These are phyloP conservation scores for Nanorana parkeri DNA, from an alignment of 2,113 vertebrate species.

Conservation along the genomic window DNA sequence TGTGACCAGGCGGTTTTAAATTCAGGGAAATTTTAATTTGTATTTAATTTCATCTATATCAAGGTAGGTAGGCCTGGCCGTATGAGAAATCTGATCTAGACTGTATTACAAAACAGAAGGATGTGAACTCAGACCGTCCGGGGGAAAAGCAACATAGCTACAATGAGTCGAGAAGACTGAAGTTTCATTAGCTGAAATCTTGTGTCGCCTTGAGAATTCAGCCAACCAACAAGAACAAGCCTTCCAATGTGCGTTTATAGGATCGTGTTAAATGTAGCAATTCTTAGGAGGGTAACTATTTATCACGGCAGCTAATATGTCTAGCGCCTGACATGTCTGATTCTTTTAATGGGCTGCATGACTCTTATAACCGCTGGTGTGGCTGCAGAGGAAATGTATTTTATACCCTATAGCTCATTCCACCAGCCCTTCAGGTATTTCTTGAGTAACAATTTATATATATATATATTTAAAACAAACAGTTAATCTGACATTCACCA, in stretches of 20 bases:
- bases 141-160: too few relatives aligned
- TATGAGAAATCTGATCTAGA: too few relatives aligned
- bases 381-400: constrained; percentile 41
- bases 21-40: too few relatives aligned
- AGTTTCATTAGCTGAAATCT: neutral
- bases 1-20: too few relatives aligned
- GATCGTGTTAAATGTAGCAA: constrained; percentile 45
- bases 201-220: constrained; percentile 42
- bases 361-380: constrained; percentile 42
- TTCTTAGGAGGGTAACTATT: constrained; percentile 32
- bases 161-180: too few relatives aligned
- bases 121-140: too few relatives aligned
- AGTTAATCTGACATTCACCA: too few relatives aligned
- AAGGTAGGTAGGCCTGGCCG: too few relatives aligned
- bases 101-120: too few relatives aligned
- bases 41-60: too few relatives aligned
- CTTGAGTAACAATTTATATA: neutral
- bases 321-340: constrained; percentile 25
- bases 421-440: neutral
- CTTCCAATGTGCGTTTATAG: constrained; percentile 47
- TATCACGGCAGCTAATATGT: constrained; percentile 43
- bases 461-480: too few relatives aligned
- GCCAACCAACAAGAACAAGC: constrained; percentile 30
- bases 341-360: constrained; percentile 42
- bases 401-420: constrained; percentile 27